phyloP scores from a whole-genome alignment of 2,113 vertebrate species.

The Amblyornis subalaris region DNA sequence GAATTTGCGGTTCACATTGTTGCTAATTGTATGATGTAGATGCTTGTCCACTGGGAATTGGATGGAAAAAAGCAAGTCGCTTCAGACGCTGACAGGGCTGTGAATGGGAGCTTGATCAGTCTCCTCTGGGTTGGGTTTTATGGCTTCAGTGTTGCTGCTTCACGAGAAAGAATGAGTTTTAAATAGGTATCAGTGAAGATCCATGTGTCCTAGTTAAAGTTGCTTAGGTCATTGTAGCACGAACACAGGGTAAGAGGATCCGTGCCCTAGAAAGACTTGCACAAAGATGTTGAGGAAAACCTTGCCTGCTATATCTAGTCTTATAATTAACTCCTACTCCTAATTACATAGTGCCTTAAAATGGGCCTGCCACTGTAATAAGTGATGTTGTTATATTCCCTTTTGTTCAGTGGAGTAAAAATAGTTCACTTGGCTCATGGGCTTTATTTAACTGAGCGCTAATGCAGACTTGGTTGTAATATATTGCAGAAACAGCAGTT shows the following conservation, averaged over 20 bases:
- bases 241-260: background rate
- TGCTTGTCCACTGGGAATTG: background rate
- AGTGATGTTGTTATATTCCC: background rate
- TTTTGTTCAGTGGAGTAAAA: conserved; percentile 26
- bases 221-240: background rate
- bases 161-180: background rate
- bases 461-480: background rate
- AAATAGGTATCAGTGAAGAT: background rate
- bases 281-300: background rate
- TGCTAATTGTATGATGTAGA: background rate
- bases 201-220: background rate
- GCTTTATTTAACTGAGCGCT: background rate
- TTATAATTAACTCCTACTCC: conserved; percentile 3
- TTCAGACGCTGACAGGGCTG: background rate
- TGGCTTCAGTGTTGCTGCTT: background rate
- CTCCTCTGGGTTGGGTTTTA: background rate
- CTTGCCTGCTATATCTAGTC: background rate
- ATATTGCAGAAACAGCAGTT: conserved; percentile 26
- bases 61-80: background rate
- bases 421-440: conserved; percentile 6
- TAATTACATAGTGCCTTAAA: background rate
- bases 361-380: background rate
- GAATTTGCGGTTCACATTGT: background rate
- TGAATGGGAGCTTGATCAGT: background rate
- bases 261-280: background rate